Base-by-base conservation (phyloP, 2,797 vertebrate species). In the Gambusia yucatana region DNA sequence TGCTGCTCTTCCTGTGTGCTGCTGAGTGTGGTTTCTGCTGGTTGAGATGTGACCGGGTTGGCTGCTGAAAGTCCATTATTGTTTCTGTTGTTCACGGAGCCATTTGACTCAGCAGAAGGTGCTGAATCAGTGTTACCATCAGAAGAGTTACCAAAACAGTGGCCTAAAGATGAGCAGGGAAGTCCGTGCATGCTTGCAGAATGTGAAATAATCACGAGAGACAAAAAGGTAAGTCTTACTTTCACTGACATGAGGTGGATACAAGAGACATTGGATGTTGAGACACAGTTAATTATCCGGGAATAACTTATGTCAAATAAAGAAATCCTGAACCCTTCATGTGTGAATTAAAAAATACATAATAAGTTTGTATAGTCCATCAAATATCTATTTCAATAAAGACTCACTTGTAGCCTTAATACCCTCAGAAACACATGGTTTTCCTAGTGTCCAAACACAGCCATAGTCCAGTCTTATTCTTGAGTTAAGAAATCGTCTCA, bases 91-190 rank as follows among this genome's bases (percentile, higher is more conserved):
- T 30, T 59, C 28, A 72, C 77, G 16, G 90, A 84, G 75, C 16
- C 73, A 76, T 87, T 90, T 25, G 85, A 39, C 69, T 92, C 89
- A 67, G 83, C 75, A 70, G 86, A 80, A 8, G 89, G 77, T 30
- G 77, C 61, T n/a, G 91, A 83, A 57, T 95, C 94, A n/a, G 79
- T 61, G 63, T 93, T 89, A 28, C 88, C 92, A 41, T 96, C 96
- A n/a, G 94, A 72, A 57, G 94, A 86, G 72, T 91, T 89, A 28
- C 93, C 94, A 76, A 96, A 96, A 85, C 96, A 96, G 55, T 94
- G 90, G 52, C 92, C 93, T n/a, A 96, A 85, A 43, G 94, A 95
- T 46, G 94, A 95, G 79, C 96, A 96, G 36, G 95, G 95, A 3
- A 96, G 89, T 77, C 93, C 94, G 0, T 96, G 96, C 96, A 96